Evolutionary conservation across 2,797 vertebrate genomes (phyloP), one percentile per base, ranked within the genome.

Genomic region (Gadopsis bispinosus): DNA sequence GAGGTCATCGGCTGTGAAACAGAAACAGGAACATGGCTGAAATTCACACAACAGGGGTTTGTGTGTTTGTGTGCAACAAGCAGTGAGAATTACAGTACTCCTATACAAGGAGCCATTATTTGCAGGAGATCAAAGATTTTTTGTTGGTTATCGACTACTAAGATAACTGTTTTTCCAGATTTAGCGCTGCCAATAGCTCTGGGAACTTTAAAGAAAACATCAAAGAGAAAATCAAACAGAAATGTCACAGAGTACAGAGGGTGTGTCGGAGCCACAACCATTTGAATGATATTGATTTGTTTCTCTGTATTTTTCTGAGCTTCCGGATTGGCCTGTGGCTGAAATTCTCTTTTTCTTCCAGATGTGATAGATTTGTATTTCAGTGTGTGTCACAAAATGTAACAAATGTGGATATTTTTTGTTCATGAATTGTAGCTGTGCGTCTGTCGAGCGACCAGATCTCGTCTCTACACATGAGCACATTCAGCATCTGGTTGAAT

Each of bases 261-360:
- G 58, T 19, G 35, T 29, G 50, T 17, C 7, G 50, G 31, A 48
- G 53, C 60, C 48, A 20, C 56, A 47, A 17, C 41, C 48, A 50
- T 70, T 58, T 65, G 39, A 69, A 71, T 8, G 7, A 58, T 61
- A 78, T 79, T 39, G 85, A 83, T 83, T 73, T 61, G 63, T 64
- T 45, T 79, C 20, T 63, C 13, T 14, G 48, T 33, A 43, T 20
- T 67, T 65, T 58, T 78, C 50, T 35, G 35, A 77, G 62, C 55
- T 39, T 55, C n/a, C 39, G 45, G 33, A 39, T 22, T 47, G 20
- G 26, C 50, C 20, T 17, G 9, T 22, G 54, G 58, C 22, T 31
- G 58, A 45, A 13, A 6, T 7, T 51, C 13, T 63, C 19, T 58
- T 56, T 73, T 47, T 35, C 29, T 43, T 55, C 20, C 16, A n/a